These are phyloP conservation scores for Vespertilio murinus DNA, from an alignment of 2,797 vertebrate species.

Conservation along the genomic window DNA sequence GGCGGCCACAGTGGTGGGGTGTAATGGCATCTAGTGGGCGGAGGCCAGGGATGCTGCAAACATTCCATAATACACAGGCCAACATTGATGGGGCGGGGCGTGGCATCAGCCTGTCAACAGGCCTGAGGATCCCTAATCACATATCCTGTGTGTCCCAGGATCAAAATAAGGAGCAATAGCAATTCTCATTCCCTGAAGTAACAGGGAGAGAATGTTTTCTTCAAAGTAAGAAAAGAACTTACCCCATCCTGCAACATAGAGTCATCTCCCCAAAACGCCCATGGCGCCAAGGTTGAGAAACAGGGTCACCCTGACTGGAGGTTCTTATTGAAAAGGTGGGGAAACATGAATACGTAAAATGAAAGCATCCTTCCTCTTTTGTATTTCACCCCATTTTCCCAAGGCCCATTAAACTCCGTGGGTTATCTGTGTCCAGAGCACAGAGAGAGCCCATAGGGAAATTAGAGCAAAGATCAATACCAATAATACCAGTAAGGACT, in stretches of 20 bases:
- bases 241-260: background rate
- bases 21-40: background rate
- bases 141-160: slow-evolving; percentile 65
- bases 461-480: slow-evolving; percentile 53
- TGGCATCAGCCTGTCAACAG: slow-evolving; percentile 74
- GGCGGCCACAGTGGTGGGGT: background rate
- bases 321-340: slow-evolving; percentile 24
- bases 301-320: background rate
- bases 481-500: background rate
- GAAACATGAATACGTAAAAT: background rate
- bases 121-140: slow-evolving; percentile 78
- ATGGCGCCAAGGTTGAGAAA: rapidly evolving
- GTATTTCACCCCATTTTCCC: background rate
- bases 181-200: background rate
- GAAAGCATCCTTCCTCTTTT: background rate
- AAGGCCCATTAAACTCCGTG: background rate
- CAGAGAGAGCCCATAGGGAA: background rate
- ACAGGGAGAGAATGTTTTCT: background rate
- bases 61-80: background rate
- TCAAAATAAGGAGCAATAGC: background rate
- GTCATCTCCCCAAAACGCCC: background rate
- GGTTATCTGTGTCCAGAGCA: background rate
- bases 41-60: background rate
- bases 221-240: slow-evolving; percentile 25
- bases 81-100: slow-evolving; percentile 33